A percentile compares a stretch with the other conserved stretches of the same genome.
These are phyloP conservation scores for Crocuta crocuta DNA, from an alignment of 2,113 vertebrate genomes.

Conservation along the genomic window DNA sequence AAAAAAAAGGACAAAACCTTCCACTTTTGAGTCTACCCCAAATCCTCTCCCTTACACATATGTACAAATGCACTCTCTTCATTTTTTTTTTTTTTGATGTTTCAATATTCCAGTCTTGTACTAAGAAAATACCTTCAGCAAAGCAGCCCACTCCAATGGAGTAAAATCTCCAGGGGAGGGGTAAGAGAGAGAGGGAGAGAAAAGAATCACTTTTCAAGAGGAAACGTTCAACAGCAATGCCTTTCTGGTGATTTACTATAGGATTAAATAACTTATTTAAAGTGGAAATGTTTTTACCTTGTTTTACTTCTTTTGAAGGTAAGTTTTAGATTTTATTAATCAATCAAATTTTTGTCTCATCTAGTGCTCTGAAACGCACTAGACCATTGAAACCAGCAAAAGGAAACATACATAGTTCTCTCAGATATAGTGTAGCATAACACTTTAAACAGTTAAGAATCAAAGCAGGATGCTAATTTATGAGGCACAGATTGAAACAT, in stretches of 20 bases:
- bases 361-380: neutral
- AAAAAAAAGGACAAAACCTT: neutral
- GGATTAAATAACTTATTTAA: neutral
- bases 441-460: neutral
- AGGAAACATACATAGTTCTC: neutral
- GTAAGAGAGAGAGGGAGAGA: neutral
- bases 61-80: neutral
- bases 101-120: neutral
- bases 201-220: neutral
- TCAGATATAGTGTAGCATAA: neutral
- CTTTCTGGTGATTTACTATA: neutral
- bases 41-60: neutral
- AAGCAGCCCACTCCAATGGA: neutral
- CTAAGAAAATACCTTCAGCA: neutral
- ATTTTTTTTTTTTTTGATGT: neutral
- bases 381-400: neutral
- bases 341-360: neutral
- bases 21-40: neutral
- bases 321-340: constrained; percentile 36
- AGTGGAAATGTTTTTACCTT: neutral
- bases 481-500: neutral
- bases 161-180: neutral
- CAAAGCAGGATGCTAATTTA: neutral
- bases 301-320: neutral
- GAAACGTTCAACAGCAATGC: neutral